Evolutionary conservation across 2,888 invertebrate genomes (phyloP).

Genomic region (Octodonta nipae): DNA sequence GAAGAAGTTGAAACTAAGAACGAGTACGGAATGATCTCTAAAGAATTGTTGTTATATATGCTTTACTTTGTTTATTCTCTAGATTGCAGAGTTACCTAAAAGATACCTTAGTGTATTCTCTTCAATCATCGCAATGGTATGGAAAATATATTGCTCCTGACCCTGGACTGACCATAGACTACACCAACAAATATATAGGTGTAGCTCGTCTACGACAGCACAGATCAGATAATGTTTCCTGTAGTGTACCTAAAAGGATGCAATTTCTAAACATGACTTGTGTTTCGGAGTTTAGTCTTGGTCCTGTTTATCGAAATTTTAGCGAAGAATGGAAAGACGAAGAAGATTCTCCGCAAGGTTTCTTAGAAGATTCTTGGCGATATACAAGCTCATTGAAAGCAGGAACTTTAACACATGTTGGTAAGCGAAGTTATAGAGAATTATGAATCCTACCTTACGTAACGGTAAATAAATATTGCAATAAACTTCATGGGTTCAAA

Average conservation of each 20-base stretch:
- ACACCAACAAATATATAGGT: conserved; percentile 22
- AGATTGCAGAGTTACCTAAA: conserved; percentile 18
- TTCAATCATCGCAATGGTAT: conserved; percentile 23
- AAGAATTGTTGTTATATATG: conserved; percentile 2
- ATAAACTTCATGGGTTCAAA: no score
- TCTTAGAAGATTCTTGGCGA: conserved; percentile 17
- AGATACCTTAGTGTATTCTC: conserved; percentile 15
- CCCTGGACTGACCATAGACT: conserved; percentile 22
- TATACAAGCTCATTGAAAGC: conserved; percentile 11
- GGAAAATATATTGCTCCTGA: conserved; percentile 15
- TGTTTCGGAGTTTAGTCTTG: conserved; percentile 10
- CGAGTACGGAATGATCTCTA: conserved; percentile 7
- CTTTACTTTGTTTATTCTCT: conserved; percentile 8
- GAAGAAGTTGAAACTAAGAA: conserved; percentile 5
- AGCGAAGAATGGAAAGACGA: conserved; percentile 12
- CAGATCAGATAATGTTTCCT: conserved; percentile 8
- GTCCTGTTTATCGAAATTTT: conserved; percentile 13
- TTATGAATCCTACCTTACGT: no score
- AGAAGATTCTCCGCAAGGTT: conserved; percentile 7
- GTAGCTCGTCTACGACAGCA: conserved; percentile 21
- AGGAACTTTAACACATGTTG: conserved; percentile 13
- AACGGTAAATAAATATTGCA: no score
- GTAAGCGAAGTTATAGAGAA: conserved; percentile 12
- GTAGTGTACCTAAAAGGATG: conserved; percentile 13
- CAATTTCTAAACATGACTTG: conserved; percentile 16